Base-by-base conservation (phyloP, 2,888 invertebrate species). In the Sesia bembeciformis region DNA sequence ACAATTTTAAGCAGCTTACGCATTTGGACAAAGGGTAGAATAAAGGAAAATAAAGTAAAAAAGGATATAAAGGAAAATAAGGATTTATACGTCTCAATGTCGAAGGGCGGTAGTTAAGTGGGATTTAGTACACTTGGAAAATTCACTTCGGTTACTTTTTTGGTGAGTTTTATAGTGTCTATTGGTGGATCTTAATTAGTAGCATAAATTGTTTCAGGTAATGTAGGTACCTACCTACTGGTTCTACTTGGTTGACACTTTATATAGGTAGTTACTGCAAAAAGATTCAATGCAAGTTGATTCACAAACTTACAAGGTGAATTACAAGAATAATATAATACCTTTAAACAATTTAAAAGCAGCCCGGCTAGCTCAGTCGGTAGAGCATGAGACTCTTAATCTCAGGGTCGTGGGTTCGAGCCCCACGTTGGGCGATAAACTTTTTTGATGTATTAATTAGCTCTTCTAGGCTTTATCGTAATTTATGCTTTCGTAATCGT, bases 391-490 rank as follows among this genome's bases (percentile, higher is more conserved):
- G 90, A 90, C 90, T 90, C 90, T 90, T 90, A 90, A 90, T 90
- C 90, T 90, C 90, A 90, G 90, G 90, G 90, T 90, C 89, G 90
- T 90, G 89, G 89, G 90, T 90, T 90, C 89, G 90, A 90, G 90
- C 90, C 90, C 90, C 90, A 90, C 90, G 90, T 90, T 90, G 90
- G 90, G 90, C 90, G 90, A 55, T 59, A 8, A 56, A 54, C 56
- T 54, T n/a, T n/a, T n/a, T n/a, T n/a, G n/a, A n/a, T n/a, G 65
- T 76, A 75, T 79, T 49, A n/a, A n/a, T n/a, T n/a, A n/a, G n/a
- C n/a, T n/a, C n/a, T n/a, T n/a, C n/a, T n/a, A n/a, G n/a, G n/a
- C n/a, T n/a, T n/a, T n/a, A n/a, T n/a, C n/a, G n/a, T n/a, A n/a
- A n/a, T n/a, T n/a, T n/a, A n/a, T n/a, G n/a, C n/a, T n/a, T n/a